These are phyloP conservation scores for Melanotaenia maccullochi DNA, from an alignment of 2,797 vertebrate species.

Conservation along the genomic window DNA sequence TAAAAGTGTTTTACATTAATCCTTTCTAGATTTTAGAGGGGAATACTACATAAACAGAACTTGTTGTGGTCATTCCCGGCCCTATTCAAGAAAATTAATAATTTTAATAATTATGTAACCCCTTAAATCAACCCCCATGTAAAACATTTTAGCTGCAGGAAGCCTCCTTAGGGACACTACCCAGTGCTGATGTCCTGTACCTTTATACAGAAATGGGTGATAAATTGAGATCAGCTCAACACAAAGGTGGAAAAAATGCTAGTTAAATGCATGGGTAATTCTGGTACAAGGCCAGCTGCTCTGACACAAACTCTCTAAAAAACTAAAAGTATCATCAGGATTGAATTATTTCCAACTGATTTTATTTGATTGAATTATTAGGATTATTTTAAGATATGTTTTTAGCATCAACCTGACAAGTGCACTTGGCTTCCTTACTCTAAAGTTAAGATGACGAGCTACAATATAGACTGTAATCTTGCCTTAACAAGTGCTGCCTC, in stretches of 20 bases:
- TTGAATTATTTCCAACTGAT: too few species aligned
- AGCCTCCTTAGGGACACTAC: neutral
- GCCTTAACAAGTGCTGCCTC: constrained; percentile 89
- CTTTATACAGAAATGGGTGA: neutral
- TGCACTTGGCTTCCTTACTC: neutral
- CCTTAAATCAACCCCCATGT: neutral
- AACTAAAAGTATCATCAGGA: neutral
- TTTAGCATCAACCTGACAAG: neutral
- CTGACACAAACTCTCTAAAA: neutral
- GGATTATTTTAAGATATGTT: neutral
- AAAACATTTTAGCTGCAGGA: neutral
- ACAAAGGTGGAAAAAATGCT: neutral
- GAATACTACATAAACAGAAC: too few species aligned
- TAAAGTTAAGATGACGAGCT: neutral
- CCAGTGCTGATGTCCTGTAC: too few species aligned
- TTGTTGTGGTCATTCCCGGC: too few species aligned
- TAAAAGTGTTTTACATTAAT: too few species aligned
- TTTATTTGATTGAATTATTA: neutral
- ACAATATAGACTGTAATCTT: constrained; percentile 28
- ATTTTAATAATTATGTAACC: too few species aligned
- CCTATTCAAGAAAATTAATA: too few species aligned
- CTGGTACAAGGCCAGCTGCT: neutral
- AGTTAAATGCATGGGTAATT: neutral
- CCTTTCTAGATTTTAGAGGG: too few species aligned
- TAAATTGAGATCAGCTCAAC: neutral